Base-by-base conservation (phyloP, 1,140 invertebrate genomes). In the Nomia melanderi region DNA sequence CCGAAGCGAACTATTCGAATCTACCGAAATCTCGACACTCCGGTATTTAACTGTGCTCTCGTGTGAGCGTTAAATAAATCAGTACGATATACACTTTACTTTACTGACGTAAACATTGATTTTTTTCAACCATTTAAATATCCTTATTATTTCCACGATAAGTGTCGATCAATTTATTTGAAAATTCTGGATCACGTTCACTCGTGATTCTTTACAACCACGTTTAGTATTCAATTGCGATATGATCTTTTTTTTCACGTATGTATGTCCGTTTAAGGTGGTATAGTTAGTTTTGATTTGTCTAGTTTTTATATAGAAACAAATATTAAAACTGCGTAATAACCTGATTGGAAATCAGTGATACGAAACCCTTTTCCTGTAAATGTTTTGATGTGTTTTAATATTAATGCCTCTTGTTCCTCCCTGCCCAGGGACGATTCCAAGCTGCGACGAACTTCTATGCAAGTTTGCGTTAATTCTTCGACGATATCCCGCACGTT, bases 311-410 rank as follows among this genome's bases (percentile, higher is more conserved):
- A 65, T 29, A 27, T 12, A 11, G 14, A 54, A 33, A 4, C 1
- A 44, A 56, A n/a, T 25, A 33, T 47, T 12, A 25, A 67, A 63
- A 71, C 47, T n/a, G 20, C 8, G n/a, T 36, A 56, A 27, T 83
- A 64, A 92, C 91, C 91, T 92, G 89, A 88, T 79, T 87, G 87
- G 77, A 92, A 92, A 79, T 92, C 90, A 60, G 81, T 88, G 56
- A 89, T 69, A 23, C 62, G 54, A 33, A 77, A 54, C 8, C 70
- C 85, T 12, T 72, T 78, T 2, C 85, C 72, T 2, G 77, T 83
- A 44, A 80, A 89, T 59, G 70, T 62, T 70, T 91, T 89, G 4
- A 92, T 89, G 27, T 92, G 91, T 31, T 86, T 86, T 20, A 90
- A 78, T 77, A 91, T 76, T 9, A 91, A 73, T 36, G 77, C 79